Evolutionary conservation across 2,113 vertebrate genomes (phyloP).

Genomic region (Embiotoca jacksoni): DNA sequence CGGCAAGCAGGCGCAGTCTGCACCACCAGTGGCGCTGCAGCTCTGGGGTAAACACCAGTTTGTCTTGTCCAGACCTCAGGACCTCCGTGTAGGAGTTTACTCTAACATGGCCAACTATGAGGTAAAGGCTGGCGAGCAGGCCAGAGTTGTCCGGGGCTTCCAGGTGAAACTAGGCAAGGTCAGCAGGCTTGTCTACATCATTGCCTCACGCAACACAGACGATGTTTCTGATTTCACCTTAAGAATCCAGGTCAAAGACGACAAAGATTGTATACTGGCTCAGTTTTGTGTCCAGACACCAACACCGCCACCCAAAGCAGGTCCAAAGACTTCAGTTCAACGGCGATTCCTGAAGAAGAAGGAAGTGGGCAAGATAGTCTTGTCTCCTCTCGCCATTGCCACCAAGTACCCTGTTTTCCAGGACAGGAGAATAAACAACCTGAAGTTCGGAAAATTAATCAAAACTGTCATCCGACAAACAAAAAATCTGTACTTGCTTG

Average conservation of each 20-base stretch:
- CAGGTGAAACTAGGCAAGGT: conserved; percentile 96
- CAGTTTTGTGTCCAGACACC: conserved; percentile 97
- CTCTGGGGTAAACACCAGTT: conserved; percentile 98
- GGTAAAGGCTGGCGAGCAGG: conserved; percentile 88
- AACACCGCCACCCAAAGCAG: conserved; percentile 89
- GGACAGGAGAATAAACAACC: conserved; percentile 88
- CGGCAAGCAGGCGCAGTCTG: conserved; percentile 84
- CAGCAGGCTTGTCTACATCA: conserved; percentile 91
- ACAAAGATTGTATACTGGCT: conserved; percentile 89
- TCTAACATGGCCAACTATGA: conserved; percentile 96
- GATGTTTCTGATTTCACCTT: conserved; percentile 94
- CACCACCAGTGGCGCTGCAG: conserved; percentile 90
- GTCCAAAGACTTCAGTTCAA: conserved; percentile 85
- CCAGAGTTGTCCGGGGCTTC: conserved; percentile 90
- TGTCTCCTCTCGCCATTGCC: conserved; percentile 90
- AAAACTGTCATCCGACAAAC: conserved; percentile 95
- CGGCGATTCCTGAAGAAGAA: conserved; percentile 97
- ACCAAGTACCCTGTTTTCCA: conserved; percentile 93
- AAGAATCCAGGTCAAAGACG: conserved; percentile 92
- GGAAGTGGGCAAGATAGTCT: conserved; percentile 92
- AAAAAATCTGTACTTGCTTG: conserved; percentile 94
- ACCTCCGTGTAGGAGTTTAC: conserved; percentile 92
- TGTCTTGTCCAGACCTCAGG: conserved; percentile 88
- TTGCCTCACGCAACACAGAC: conserved; percentile 84
- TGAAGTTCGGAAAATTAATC: conserved; percentile 94